These are phyloP conservation scores for Agonum fuliginosum DNA, from an alignment of 2,888 invertebrate species.

Conservation along the genomic window DNA sequence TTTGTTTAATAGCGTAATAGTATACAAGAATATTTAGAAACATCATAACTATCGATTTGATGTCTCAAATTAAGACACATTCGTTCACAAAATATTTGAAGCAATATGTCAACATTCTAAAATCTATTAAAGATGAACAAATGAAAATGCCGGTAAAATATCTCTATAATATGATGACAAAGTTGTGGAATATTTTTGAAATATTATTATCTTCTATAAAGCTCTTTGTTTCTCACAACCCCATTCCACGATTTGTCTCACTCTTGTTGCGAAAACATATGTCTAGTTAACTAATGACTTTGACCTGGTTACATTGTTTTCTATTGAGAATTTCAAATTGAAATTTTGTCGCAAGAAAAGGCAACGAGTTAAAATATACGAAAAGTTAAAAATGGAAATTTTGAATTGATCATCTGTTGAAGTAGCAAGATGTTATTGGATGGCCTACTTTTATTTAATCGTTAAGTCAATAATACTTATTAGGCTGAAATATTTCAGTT, in stretches of 20 bases:
- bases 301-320: slow-evolving; percentile 6
- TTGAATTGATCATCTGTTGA: slow-evolving; percentile 1
- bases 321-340: background rate
- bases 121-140: slow-evolving; percentile 1
- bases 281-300: slow-evolving; percentile 26
- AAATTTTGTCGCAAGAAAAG: background rate
- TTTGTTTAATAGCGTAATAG: no score
- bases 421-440: background rate
- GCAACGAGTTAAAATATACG: background rate
- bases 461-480: slow-evolving; percentile 27
- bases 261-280: slow-evolving; percentile 18
- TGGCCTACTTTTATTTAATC: background rate
- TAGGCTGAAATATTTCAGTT: background rate
- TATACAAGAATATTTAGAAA: background rate
- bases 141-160: background rate
- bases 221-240: slow-evolving; percentile 58
- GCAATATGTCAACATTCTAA: slow-evolving; percentile 9
- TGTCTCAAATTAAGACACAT: background rate
- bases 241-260: slow-evolving; percentile 46
- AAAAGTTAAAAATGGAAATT: background rate
- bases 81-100: slow-evolving; percentile 7
- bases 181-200: slow-evolving; percentile 21
- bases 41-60: slow-evolving; percentile 12
- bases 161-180: slow-evolving; percentile 10
- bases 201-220: slow-evolving; percentile 59